Conservation (phyloP, 37 sponge, comb jelly and placozoan species). For the Diacarnus erythraeanus region DNA sequence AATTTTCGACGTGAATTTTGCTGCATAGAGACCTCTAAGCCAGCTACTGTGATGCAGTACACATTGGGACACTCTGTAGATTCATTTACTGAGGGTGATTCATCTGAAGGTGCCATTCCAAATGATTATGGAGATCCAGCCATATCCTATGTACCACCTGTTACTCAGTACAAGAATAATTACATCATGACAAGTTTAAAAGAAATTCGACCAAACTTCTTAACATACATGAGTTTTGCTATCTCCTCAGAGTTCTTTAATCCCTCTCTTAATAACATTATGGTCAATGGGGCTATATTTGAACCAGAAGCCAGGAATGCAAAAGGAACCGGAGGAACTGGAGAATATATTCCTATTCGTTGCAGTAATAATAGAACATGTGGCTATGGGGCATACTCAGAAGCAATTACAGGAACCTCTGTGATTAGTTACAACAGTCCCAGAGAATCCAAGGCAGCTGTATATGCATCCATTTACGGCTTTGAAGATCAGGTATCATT, state of each 20-base stretch:
- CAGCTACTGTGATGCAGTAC: constrained; percentile 50
- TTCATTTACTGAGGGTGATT: background rate
- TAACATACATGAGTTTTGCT: background rate
- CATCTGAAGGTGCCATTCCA: background rate
- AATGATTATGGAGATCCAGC: constrained; percentile 46
- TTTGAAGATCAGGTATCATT: constrained; percentile 27
- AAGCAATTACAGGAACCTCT: background rate
- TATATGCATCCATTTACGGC: constrained; percentile 24
- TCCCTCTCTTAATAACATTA: background rate
- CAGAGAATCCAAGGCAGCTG: constrained; percentile 3
- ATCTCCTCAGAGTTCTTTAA: constrained; percentile 31
- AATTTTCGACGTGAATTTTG: constrained; percentile 43
- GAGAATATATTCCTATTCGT: constrained; percentile 8
- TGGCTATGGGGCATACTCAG: constrained; percentile 23
- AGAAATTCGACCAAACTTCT: background rate
- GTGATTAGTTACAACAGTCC: background rate
- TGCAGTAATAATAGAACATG: constrained; percentile 16
- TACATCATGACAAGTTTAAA: background rate
- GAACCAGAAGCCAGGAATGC: too few species aligned
- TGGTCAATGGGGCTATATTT: background rate
- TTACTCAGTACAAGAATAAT: constrained; percentile 44
- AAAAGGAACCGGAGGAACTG: background rate
- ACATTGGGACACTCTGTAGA: constrained; percentile 41
- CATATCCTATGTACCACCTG: constrained; percentile 34
- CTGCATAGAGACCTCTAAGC: constrained; percentile 37